phyloP scores from a whole-genome alignment of 1,140 invertebrate species.

The Scaptomyza montana region DNA sequence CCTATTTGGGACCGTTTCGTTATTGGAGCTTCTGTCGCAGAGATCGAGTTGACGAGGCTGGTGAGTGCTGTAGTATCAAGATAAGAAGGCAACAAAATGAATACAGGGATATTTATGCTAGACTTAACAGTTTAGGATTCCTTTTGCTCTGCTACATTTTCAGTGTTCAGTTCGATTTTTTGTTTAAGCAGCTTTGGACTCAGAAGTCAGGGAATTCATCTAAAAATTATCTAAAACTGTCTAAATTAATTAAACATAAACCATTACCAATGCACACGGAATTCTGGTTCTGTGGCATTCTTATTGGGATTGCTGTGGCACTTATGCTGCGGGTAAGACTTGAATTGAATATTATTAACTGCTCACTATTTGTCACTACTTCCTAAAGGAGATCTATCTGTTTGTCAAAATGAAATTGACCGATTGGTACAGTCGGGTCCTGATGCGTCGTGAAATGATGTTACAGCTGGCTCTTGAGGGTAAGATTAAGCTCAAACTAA shows the following conservation, averaged over 20 bases:
- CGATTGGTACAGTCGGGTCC: constrained; percentile 59
- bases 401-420: constrained; percentile 61
- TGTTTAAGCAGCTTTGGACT: background rate
- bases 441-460: constrained; percentile 69
- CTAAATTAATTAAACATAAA: constrained; percentile 12
- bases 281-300: constrained; percentile 64
- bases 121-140: too few species aligned
- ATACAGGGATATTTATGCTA: too few species aligned
- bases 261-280: constrained; percentile 51
- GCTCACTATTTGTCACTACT: background rate
- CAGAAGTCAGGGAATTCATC: constrained; percentile 10
- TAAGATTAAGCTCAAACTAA: constrained; percentile 46
- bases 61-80: constrained; percentile 18
- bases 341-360: background rate
- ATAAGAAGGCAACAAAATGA: too few species aligned
- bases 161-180: too few species aligned
- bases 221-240: constrained; percentile 6
- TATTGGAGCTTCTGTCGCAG: constrained; percentile 16
- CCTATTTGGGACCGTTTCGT: constrained; percentile 38
- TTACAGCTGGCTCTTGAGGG: constrained; percentile 63
- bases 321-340: constrained; percentile 58
- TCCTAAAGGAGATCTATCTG: constrained; percentile 62
- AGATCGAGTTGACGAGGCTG: constrained; percentile 1
- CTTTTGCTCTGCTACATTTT: too few species aligned
- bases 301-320: constrained; percentile 51